phyloP scores from a whole-genome alignment of 1,140 invertebrate species.

The Sweltsa coloradensis region DNA sequence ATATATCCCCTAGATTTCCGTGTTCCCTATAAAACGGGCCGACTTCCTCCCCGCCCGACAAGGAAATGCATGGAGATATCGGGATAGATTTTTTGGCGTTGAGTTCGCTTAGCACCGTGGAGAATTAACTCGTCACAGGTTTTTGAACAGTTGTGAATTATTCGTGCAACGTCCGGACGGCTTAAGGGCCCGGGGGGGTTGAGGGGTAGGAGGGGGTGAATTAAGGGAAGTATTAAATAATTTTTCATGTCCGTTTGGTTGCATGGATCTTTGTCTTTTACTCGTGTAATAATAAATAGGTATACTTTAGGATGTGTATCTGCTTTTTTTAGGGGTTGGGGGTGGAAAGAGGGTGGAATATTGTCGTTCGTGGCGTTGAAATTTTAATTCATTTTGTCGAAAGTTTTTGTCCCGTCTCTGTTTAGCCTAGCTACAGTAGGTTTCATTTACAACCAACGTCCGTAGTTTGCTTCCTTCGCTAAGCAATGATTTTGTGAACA shows the following conservation, averaged over 20 bases:
- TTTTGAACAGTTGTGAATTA: too few species aligned
- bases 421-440: background rate
- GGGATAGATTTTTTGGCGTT: too few species aligned
- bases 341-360: conserved; percentile 4
- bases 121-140: too few species aligned
- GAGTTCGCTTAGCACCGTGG: too few species aligned
- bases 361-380: conserved; percentile 11
- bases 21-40: too few species aligned
- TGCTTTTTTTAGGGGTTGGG: too few species aligned
- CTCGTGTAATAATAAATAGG: background rate
- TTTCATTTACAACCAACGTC: background rate
- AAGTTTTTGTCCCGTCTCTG: background rate
- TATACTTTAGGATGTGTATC: too few species aligned
- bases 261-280: background rate
- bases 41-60: too few species aligned
- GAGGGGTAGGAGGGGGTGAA: conserved; percentile 3
- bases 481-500: background rate
- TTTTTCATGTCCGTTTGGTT: conserved; percentile 15
- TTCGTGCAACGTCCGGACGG: too few species aligned
- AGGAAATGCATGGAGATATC: too few species aligned
- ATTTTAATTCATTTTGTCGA: conserved; percentile 12
- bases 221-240: conserved; percentile 15
- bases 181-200: conserved; percentile 1
- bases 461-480: background rate
- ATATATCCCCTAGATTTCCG: too few species aligned